These are phyloP conservation scores for Atta colombica DNA, from an alignment of 1,140 invertebrate genomes.

Conservation along the genomic window DNA sequence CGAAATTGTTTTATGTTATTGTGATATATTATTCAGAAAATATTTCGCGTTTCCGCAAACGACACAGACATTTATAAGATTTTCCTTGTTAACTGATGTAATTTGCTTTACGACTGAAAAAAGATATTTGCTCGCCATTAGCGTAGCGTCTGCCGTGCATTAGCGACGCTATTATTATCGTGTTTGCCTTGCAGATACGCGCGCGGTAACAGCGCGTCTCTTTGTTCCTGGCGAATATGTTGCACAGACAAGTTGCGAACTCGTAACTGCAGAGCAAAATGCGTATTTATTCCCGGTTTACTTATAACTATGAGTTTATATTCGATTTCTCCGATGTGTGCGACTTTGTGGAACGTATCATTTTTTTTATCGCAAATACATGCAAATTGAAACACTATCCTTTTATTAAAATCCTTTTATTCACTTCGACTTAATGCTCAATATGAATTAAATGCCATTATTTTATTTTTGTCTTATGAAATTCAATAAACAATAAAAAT, in stretches of 20 bases:
- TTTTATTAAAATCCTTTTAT: no score
- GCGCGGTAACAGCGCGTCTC: slow-evolving; percentile 44
- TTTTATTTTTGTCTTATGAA: background rate
- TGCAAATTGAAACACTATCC: background rate
- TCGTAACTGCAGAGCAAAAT: slow-evolving; percentile 42
- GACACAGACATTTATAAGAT: slow-evolving; percentile 43
- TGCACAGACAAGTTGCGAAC: background rate
- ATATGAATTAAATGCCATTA: background rate
- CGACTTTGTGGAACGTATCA: background rate
- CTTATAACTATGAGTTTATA: background rate
- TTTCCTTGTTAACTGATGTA: slow-evolving; percentile 51
- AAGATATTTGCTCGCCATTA: slow-evolving; percentile 58
- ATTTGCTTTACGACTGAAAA: slow-evolving; percentile 41
- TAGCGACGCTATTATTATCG: slow-evolving; percentile 58
- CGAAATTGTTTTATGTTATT: background rate
- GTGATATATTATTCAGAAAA: background rate
- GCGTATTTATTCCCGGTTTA: slow-evolving; percentile 34
- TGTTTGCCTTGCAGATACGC: slow-evolving; percentile 54
- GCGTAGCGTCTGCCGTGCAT: slow-evolving; percentile 52
- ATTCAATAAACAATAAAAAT: no score
- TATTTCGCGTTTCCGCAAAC: background rate
- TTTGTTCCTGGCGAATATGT: slow-evolving; percentile 54
- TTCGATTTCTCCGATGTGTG: background rate
- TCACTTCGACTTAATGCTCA: background rate
- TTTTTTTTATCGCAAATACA: background rate